A percentile compares a stretch with the other conserved stretches of the same genome.
These are phyloP conservation scores for Anabas testudineus DNA, from an alignment of 2,797 vertebrate species.

Conservation along the genomic window DNA sequence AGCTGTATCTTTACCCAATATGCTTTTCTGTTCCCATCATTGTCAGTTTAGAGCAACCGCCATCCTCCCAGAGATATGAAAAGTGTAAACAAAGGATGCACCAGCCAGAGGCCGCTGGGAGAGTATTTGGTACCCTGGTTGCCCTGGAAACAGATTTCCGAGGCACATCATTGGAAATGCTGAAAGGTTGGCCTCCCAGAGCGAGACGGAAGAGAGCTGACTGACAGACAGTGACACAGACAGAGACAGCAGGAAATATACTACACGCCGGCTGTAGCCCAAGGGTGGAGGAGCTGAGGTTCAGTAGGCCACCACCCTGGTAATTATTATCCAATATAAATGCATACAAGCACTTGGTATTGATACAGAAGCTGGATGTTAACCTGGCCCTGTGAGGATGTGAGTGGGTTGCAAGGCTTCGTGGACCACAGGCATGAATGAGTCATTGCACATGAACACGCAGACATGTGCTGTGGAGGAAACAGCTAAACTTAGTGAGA, in stretches of 20 bases:
- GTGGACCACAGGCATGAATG: constrained; percentile 69
- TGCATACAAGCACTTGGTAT: constrained; percentile 23
- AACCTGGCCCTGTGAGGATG: constrained; percentile 48
- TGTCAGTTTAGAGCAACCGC: constrained; percentile 55
- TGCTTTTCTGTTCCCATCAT: constrained; percentile 11
- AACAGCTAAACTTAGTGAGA: constrained; percentile 49
- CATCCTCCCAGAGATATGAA: constrained; percentile 65
- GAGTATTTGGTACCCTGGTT: constrained; percentile 85
- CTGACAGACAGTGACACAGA: constrained; percentile 70
- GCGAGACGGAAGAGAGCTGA: constrained; percentile 75
- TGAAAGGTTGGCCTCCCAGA: constrained; percentile 84
- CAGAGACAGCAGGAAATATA: constrained; percentile 52
- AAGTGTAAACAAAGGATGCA: constrained; percentile 81
- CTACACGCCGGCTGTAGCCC: constrained; percentile 48
- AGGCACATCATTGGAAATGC: constrained; percentile 83
- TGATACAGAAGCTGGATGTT: constrained; percentile 35
- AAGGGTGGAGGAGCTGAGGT: constrained; percentile 38
- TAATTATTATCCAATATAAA: constrained; percentile 35
- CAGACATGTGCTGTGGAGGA: constrained; percentile 57
- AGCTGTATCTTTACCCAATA: constrained; percentile 28
- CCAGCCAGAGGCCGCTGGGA: constrained; percentile 73
- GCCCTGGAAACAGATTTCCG: constrained; percentile 88
- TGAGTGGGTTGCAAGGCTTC: constrained; percentile 66
- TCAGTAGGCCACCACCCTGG: constrained; percentile 42
- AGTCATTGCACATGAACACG: constrained; percentile 70